Conservation (phyloP, 2,113 vertebrate species). For the Sebastes fasciatus region DNA sequence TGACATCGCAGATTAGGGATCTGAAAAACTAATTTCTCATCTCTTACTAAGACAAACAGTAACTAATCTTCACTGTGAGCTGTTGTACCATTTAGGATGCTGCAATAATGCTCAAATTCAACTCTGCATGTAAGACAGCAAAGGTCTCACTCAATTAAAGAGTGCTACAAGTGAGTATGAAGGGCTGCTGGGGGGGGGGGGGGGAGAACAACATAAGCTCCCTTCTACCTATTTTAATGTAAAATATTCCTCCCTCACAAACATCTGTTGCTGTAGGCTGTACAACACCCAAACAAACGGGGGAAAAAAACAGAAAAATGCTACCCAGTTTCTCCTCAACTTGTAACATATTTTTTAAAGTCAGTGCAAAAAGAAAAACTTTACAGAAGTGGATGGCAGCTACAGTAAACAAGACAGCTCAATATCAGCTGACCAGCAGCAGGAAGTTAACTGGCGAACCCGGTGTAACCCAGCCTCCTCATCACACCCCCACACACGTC, state of each 20-base stretch:
- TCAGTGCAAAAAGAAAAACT: slow-evolving; percentile 86
- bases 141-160: slow-evolving; percentile 48
- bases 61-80: slow-evolving; percentile 16
- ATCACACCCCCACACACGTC: slow-evolving; percentile 91
- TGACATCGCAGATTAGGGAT: slow-evolving; percentile 37
- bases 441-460: slow-evolving; percentile 84
- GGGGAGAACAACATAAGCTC: slow-evolving; percentile 34
- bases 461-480: slow-evolving; percentile 91
- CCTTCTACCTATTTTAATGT: slow-evolving; percentile 67
- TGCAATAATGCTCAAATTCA: slow-evolving; percentile 18
- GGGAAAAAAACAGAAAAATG: slow-evolving; percentile 36
- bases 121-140: slow-evolving; percentile 41
- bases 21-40: not conserved
- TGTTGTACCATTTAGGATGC: not conserved
- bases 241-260: slow-evolving; percentile 67
- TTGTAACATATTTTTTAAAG: slow-evolving; percentile 27
- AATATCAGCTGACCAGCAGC: slow-evolving; percentile 88
- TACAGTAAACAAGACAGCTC: slow-evolving; percentile 68
- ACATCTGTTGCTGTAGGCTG: slow-evolving; percentile 45
- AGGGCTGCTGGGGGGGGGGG: slow-evolving; percentile 23
- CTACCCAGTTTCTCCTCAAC: slow-evolving; percentile 15
- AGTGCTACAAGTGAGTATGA: slow-evolving; percentile 51
- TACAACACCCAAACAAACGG: slow-evolving; percentile 46
- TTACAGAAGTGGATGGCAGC: slow-evolving; percentile 48
- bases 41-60: slow-evolving; percentile 36